Percentiles rank a stretch among this genome's conserved stretches.
Evolutionary conservation across 2,797 vertebrate genomes (phyloP).

Genomic region (Microctenopoma stevenorrisi): DNA sequence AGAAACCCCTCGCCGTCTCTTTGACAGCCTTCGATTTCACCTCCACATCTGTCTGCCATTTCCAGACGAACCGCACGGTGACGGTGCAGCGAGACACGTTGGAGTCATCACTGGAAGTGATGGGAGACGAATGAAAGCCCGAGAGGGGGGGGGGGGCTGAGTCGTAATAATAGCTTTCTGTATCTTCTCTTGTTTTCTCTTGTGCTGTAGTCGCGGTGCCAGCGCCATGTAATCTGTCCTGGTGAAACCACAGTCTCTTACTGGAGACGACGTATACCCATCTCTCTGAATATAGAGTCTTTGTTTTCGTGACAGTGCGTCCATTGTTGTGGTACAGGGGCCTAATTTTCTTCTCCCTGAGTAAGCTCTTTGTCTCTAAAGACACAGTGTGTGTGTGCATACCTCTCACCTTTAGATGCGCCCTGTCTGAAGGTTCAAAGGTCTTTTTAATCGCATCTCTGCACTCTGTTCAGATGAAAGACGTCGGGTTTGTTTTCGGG

Average conservation of each 20-base stretch:
- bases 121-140: slow-evolving; percentile 65
- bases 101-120: slow-evolving; percentile 71
- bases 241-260: slow-evolving; percentile 41
- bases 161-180: slow-evolving; percentile 60
- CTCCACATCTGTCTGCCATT: slow-evolving; percentile 67
- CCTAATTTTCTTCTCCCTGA: slow-evolving; percentile 21
- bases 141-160: slow-evolving; percentile 23
- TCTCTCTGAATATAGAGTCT: slow-evolving; percentile 19
- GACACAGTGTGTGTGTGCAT: background rate
- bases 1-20: slow-evolving; percentile 27
- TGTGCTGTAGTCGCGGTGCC: slow-evolving; percentile 19
- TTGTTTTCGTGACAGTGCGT: slow-evolving; percentile 14
- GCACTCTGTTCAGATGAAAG: slow-evolving; percentile 36
- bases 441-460: slow-evolving; percentile 35
- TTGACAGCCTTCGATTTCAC: slow-evolving; percentile 32
- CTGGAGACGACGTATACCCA: slow-evolving; percentile 33
- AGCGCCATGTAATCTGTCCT: slow-evolving; percentile 44
- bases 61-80: slow-evolving; percentile 58
- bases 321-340: slow-evolving; percentile 40
- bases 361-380: slow-evolving; percentile 32
- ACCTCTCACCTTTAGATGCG: slow-evolving; percentile 25
- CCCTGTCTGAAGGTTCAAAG: slow-evolving; percentile 33
- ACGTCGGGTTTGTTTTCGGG: slow-evolving; percentile 40
- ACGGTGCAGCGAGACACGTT: slow-evolving; percentile 63
- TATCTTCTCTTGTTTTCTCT: slow-evolving; percentile 27